Evolutionary conservation across 2,888 invertebrate genomes (phyloP), one percentile per base, ranked within the genome.

Genomic region (Parasteatoda lunata): DNA sequence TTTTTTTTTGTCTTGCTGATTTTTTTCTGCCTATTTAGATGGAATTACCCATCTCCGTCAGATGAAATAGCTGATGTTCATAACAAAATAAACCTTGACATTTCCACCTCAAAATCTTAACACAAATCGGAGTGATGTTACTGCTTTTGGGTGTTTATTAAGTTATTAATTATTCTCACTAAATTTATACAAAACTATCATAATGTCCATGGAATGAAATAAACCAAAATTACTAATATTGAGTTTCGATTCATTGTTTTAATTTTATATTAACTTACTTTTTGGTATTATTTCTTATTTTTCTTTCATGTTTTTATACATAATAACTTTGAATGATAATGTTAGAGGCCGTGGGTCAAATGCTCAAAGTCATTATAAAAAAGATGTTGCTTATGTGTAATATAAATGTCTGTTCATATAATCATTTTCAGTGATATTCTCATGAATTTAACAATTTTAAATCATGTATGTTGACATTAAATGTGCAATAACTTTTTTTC

Each of bases 1-100:
- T 30, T 80, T 80, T 86, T 80, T 80, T 86, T 80, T 80, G 85
- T 80, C 76, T 86, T 65, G 66, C 8, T n/a, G 4, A 13, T 45
- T 48, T 71, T 77, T 49, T 52, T 51, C 68, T 68, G 51, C 76
- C 66, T 68, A 49, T 66, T 48, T 69, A 47, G 48, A n/a, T 65
- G 83, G 76, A 84, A 84, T 52, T 84, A 54, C 83, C 83, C 59
- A 59, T 59, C n/a, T 59, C n/a, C 8, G 9, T 9, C n/a, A 59
- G 59, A 30, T 30, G 30, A 30, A 30, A 30, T 30, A 30, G 30
- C 30, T 30, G 2, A 30, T 30, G 30, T 30, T 30, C 30, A 2
- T 30, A 30, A 30, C 30, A 30, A 30, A 30, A 30, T 30, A 30
- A 30, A 30, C 30, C 30, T 30, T 30, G 30, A 30, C 30, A 30